phyloP scores from a whole-genome alignment of 2,888 invertebrate genomes.

The Altica lythri region DNA sequence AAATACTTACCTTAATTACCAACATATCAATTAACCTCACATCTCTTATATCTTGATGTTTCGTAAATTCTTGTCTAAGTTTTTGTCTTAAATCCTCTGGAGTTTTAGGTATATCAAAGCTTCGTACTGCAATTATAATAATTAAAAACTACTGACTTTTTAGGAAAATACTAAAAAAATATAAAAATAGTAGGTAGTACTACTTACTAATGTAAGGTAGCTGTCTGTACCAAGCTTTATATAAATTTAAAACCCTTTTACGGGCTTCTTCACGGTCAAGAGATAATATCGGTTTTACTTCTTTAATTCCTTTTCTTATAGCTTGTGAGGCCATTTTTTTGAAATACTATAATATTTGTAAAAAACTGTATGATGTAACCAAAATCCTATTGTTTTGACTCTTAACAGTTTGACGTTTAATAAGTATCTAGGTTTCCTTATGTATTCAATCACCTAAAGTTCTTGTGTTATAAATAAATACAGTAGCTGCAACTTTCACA shows the following conservation, averaged over 20 bases:
- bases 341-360: background rate
- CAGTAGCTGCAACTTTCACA: no score
- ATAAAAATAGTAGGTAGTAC: no score
- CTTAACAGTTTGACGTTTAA: no score
- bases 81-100: constrained; percentile 71
- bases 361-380: background rate
- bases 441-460: no score
- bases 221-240: constrained; percentile 94
- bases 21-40: constrained; percentile 89
- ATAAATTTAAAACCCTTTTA: constrained; percentile 81
- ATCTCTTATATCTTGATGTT: constrained; percentile 77
- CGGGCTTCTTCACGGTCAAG: constrained; percentile 76
- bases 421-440: no score
- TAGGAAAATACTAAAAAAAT: no score
- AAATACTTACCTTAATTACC: constrained; percentile 77
- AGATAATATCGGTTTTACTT: constrained; percentile 87
- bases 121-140: constrained; percentile 67
- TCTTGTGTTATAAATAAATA: no score
- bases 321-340: constrained; percentile 53
- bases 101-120: constrained; percentile 81
- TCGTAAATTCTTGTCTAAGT: constrained; percentile 77
- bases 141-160: no score
- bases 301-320: constrained; percentile 61
- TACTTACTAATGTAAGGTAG: constrained; percentile 76
- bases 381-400: no score